Percentiles rank a stretch among this genome's conserved stretches.
Evolutionary conservation across 2,113 vertebrate genomes (phyloP).

Genomic region (Conger conger): DNA sequence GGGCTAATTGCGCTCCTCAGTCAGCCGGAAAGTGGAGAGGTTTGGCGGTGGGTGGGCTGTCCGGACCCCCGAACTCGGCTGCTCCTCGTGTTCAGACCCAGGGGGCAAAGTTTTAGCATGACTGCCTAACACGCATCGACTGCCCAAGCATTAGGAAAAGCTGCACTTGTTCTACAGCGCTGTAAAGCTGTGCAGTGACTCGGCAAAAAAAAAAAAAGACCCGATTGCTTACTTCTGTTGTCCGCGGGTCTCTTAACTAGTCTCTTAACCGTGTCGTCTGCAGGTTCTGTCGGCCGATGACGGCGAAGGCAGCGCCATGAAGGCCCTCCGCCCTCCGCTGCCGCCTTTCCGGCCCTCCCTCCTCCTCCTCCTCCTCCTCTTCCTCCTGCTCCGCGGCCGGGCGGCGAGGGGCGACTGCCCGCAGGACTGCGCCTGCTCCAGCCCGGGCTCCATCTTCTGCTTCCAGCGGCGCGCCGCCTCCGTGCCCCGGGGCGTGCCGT

Average conservation of each 20-base stretch:
- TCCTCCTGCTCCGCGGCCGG: slow-evolving; percentile 40
- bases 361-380: slow-evolving; percentile 47
- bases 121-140: neutral
- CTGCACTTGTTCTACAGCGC: too few species aligned
- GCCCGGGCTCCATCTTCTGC: slow-evolving; percentile 54
- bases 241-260: neutral
- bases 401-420: slow-evolving; percentile 60
- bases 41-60: slow-evolving; percentile 38
- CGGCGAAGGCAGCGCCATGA: slow-evolving; percentile 47
- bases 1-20: slow-evolving; percentile 39
- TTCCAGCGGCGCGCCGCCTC: slow-evolving; percentile 45
- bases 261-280: slow-evolving; percentile 35
- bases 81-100: neutral
- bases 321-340: slow-evolving; percentile 18
- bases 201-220: neutral
- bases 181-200: neutral
- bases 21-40: slow-evolving; percentile 27
- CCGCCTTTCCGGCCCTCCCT: slow-evolving; percentile 23
- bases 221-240: neutral
- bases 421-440: slow-evolving; percentile 50
- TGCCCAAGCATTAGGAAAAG: neutral
- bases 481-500: slow-evolving; percentile 73
- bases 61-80: neutral
- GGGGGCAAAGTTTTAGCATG: neutral
- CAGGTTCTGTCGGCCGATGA: slow-evolving; percentile 36